These are phyloP conservation scores for Himalopsyche japonica DNA, from an alignment of 2,888 invertebrate species.

Conservation along the genomic window DNA sequence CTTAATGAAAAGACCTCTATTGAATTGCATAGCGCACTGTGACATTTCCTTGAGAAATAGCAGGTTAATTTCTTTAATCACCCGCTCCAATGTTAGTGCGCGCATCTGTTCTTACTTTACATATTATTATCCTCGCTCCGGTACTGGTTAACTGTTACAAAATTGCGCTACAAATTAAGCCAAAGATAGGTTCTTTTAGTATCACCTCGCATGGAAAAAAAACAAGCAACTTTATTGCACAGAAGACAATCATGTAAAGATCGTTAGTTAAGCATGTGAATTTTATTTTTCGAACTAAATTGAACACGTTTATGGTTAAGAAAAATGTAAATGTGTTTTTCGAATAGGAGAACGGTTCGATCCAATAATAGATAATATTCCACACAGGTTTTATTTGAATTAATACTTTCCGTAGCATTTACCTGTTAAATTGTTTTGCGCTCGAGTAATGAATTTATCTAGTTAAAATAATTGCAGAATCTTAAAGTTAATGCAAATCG, in stretches of 20 bases:
- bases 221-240: not conserved
- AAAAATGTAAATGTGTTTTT: no score
- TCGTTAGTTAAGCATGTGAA: not conserved
- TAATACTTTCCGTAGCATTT: no score
- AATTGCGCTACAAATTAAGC: not conserved
- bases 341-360: no score
- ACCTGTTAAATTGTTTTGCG: no score
- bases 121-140: not conserved
- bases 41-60: conserved; percentile 18
- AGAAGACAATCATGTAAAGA: not conserved
- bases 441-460: no score
- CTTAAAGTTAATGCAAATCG: no score
- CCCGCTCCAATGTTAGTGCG: not conserved
- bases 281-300: not conserved
- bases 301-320: no score
- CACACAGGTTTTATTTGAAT: no score
- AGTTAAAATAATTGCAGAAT: no score
- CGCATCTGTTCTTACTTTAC: not conserved
- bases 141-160: not conserved
- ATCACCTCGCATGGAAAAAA: not conserved
- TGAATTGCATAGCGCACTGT: not conserved
- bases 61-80: not conserved
- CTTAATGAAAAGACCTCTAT: not conserved
- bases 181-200: not conserved
- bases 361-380: no score